Base-by-base conservation (phyloP, 2,113 vertebrate species). In the Thalassoma bifasciatum region DNA sequence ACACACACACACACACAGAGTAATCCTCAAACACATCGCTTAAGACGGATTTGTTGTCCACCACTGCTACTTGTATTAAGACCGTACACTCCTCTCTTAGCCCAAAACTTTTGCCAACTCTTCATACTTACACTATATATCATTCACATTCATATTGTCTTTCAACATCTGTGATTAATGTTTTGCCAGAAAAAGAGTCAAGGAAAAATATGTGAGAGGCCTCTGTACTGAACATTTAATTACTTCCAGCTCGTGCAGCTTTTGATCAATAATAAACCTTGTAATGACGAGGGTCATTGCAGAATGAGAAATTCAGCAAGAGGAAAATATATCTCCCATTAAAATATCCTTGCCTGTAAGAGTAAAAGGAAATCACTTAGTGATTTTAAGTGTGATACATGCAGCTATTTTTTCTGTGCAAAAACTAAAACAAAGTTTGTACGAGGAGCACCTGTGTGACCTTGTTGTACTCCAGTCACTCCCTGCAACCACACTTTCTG, bases 11-110 rank as follows among this genome's bases (percentile, higher is more conserved):
- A 30, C 30, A 30, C 30, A 30, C 30, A 30, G 3, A 89, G 83
- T 89, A 93, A 94, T 91, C 86, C 86, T 79, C 74, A 63, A 77
- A 76, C 81, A 72, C 62, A 60, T 87, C 22, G 70, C 88, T 84
- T 88, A 78, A 83, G 11, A 82, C 23, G 66, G 83, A 87, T 84
- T 86, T 82, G 68, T 88, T 72, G 75, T 75, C 75, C 65, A 69
- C 54, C 7, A 52, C 71, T 59, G 53, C 73, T 69, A 26, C 72
- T 75, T 75, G 44, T 63, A 65, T 37, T 50, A 42, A 62, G 19
- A 44, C 34, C 51, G 46, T n/a, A 50, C 19, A 50, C 57, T 69
- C 10, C 14, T 50, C 30, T 30, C 40, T 40, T 12, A 50, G 30
- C 34, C 53, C 42, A 40, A 61, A 71, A 51, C 21, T 68, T 46